Percentiles rank a stretch among this genome's conserved stretches.
Evolutionary conservation across 2,797 vertebrate genomes (phyloP).

Genomic region (Ispidina picta): DNA sequence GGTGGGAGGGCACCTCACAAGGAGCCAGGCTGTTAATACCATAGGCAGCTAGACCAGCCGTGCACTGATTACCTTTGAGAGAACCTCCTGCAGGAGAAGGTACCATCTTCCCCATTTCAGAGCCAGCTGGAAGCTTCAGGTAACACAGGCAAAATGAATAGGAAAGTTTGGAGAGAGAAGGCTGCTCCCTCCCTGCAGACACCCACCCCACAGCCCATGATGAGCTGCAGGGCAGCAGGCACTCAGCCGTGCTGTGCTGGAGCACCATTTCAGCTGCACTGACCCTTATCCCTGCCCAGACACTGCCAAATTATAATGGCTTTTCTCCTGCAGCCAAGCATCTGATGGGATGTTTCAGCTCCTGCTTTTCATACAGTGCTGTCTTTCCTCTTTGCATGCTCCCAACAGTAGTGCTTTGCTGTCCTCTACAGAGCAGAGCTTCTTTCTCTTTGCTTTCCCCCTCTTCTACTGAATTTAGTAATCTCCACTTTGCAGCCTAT

Average conservation of each 20-base stretch:
- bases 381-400: neutral
- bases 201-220: neutral
- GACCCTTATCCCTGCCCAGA: fast-evolving
- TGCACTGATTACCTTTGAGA: neutral
- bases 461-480: neutral
- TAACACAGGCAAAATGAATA: neutral
- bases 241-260: neutral
- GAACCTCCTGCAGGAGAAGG: neutral
- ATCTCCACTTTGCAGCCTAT: neutral
- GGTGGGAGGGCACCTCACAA: fast-evolving
- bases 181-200: neutral
- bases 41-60: fast-evolving
- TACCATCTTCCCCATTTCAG: neutral
- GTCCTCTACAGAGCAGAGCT: slow-evolving; percentile 31
- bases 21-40: neutral
- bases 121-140: neutral
- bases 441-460: neutral
- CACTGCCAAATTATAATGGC: neutral
- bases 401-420: slow-evolving; percentile 17
- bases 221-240: neutral
- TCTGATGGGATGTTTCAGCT: neutral
- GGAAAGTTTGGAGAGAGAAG: neutral
- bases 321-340: neutral
- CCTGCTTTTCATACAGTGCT: neutral
- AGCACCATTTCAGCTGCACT: neutral